These are phyloP conservation scores for Boloria euphrosyne DNA, from an alignment of 2,888 invertebrate species.

Conservation along the genomic window DNA sequence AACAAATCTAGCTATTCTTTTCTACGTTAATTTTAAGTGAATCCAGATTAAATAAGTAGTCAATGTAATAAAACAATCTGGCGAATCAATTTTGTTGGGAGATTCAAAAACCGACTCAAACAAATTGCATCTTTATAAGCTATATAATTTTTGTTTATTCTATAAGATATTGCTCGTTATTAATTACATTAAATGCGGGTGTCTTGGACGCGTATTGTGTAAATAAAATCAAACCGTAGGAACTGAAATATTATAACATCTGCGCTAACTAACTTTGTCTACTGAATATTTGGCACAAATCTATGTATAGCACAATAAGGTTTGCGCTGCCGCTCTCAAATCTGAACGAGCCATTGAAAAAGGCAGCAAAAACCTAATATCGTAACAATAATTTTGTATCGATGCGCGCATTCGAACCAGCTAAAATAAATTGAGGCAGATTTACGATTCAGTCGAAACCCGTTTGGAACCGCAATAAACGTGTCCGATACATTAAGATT, in stretches of 20 bases:
- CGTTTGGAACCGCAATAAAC: slow-evolving; percentile 35
- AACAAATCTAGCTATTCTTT: neutral
- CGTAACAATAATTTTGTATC: slow-evolving; percentile 16
- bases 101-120: slow-evolving; percentile 17
- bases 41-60: neutral
- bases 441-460: slow-evolving; percentile 66
- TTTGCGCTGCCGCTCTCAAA: slow-evolving; percentile 2
- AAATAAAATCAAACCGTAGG: slow-evolving; percentile 5
- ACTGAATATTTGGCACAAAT: slow-evolving; percentile 79
- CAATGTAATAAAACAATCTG: slow-evolving; percentile 10
- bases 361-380: slow-evolving; percentile 31
- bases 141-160: slow-evolving; percentile 7
- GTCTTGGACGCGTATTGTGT: slow-evolving; percentile 20
- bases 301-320: slow-evolving; percentile 26
- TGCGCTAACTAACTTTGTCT: slow-evolving; percentile 61
- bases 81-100: slow-evolving; percentile 17
- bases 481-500: slow-evolving; percentile 2
- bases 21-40: neutral
- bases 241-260: slow-evolving; percentile 29
- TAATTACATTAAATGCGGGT: slow-evolving; percentile 26
- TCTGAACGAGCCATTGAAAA: slow-evolving; percentile 17
- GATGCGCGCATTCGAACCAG: slow-evolving; percentile 33
- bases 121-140: slow-evolving; percentile 3
- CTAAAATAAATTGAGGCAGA: slow-evolving; percentile 57
- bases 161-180: slow-evolving; percentile 4